Percentiles rank a stretch among this genome's conserved stretches.
Evolutionary conservation across 2,888 invertebrate species (phyloP).

Genomic region (Lomographa bimaculata): DNA sequence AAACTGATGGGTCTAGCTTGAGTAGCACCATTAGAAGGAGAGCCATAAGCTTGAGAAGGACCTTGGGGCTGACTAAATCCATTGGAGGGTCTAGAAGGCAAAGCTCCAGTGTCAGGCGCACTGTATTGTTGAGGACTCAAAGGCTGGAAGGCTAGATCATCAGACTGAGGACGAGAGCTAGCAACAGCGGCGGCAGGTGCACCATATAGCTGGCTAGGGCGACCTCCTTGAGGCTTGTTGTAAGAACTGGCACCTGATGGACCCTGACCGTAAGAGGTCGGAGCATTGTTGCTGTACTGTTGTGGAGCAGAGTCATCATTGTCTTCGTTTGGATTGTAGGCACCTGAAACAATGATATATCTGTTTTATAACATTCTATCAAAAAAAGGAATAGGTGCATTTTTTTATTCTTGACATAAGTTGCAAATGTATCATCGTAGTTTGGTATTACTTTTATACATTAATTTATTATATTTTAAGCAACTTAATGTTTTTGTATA

Average conservation of each 20-base stretch:
- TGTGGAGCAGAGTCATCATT: slow-evolving; percentile 39
- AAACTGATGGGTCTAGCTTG: slow-evolving; percentile 16
- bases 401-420: too few species aligned
- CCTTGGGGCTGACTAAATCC: slow-evolving; percentile 24
- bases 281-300: slow-evolving; percentile 38
- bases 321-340: slow-evolving; percentile 70
- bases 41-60: slow-evolving; percentile 24
- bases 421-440: too few species aligned
- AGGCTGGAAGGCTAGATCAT: slow-evolving; percentile 16
- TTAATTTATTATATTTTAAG: too few species aligned
- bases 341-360: slow-evolving; percentile 61
- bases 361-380: too few species aligned
- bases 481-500: too few species aligned
- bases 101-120: slow-evolving; percentile 17
- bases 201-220: slow-evolving; percentile 19
- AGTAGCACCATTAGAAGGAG: slow-evolving; percentile 20
- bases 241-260: slow-evolving; percentile 19
- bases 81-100: slow-evolving; percentile 13
- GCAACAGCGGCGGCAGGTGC: slow-evolving; percentile 15
- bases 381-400: too few species aligned
- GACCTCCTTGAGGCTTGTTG: slow-evolving; percentile 16
- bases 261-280: slow-evolving; percentile 27
- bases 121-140: slow-evolving; percentile 31
- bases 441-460: too few species aligned
- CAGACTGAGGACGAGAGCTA: slow-evolving; percentile 11